Conservation (phyloP, 2,888 invertebrate genomes). For the Microctonus hyperodae region DNA sequence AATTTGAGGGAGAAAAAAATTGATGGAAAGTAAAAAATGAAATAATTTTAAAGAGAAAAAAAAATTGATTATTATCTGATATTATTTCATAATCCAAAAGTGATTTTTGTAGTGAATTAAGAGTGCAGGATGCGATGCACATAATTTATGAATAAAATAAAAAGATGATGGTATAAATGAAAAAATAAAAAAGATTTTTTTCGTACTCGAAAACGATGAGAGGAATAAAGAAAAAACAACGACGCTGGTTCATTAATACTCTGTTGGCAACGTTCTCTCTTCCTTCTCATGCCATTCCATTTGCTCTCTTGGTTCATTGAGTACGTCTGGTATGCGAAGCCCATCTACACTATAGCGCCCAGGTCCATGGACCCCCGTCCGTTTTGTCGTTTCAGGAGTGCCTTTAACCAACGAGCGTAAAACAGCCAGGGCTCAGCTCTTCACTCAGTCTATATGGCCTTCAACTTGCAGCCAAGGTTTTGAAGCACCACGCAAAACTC, state of each 20-base stretch:
- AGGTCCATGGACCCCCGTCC: slow-evolving; percentile 25
- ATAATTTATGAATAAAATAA: no score
- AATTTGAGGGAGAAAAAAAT: neutral
- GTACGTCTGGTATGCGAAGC: slow-evolving; percentile 57
- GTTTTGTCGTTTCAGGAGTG: slow-evolving; percentile 11
- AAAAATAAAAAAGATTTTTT: slow-evolving; percentile 14
- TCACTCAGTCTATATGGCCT: slow-evolving; percentile 45
- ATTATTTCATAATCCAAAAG: slow-evolving; percentile 24
- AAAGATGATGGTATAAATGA: neutral
- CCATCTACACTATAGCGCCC: slow-evolving; percentile 38
- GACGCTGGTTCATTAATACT: slow-evolving; percentile 46
- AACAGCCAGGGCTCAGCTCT: slow-evolving; percentile 20
- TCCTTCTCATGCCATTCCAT: slow-evolving; percentile 26
- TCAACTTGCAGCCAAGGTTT: slow-evolving; percentile 51
- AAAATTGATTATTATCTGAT: slow-evolving; percentile 8
- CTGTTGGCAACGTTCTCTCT: slow-evolving; percentile 33
- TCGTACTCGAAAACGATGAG: slow-evolving; percentile 11
- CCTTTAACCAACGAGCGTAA: slow-evolving; percentile 31
- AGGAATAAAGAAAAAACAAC: slow-evolving; percentile 27
- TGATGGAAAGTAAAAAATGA: no score
- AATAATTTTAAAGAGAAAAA: neutral
- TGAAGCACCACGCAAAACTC: slow-evolving; percentile 39
- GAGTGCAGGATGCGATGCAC: neutral
- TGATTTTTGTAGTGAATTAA: slow-evolving; percentile 17
- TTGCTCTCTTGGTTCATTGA: slow-evolving; percentile 51